Conservation (phyloP, 2,888 invertebrate species). For the Schizotus pectinicornis region DNA sequence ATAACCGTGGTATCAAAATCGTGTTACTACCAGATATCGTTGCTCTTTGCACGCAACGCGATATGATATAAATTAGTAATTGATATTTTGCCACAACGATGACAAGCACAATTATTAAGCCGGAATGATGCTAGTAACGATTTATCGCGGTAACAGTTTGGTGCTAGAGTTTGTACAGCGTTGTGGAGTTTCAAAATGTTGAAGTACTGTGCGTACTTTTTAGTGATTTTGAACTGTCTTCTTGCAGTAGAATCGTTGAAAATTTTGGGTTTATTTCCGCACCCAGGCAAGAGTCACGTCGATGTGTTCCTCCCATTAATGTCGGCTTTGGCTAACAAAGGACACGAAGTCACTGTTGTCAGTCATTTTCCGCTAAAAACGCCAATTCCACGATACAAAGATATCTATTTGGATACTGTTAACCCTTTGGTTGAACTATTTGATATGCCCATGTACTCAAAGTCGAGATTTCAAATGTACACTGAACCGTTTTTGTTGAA, state of each 20-base stretch:
- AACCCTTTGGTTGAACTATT: background rate
- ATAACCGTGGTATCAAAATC: too few relatives aligned
- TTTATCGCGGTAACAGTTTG: background rate
- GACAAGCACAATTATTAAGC: too few relatives aligned
- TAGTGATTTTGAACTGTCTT: conserved; percentile 45
- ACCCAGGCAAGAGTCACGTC: conserved; percentile 74
- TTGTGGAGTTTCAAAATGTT: too few relatives aligned
- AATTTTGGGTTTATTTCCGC: conserved; percentile 70
- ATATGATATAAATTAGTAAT: too few relatives aligned
- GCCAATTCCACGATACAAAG: conserved; percentile 62
- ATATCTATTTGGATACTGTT: conserved; percentile 45
- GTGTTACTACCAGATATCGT: too few relatives aligned
- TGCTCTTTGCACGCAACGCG: too few relatives aligned
- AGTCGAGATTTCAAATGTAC: background rate
- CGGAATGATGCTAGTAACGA: too few relatives aligned
- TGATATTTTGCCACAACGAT: too few relatives aligned
- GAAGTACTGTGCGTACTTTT: too few relatives aligned
- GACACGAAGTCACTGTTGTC: conserved; percentile 71
- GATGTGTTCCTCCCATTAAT: conserved; percentile 67
- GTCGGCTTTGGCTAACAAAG: conserved; percentile 64
- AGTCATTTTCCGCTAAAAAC: conserved; percentile 66
- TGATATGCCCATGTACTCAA: background rate
- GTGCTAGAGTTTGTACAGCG: too few relatives aligned
- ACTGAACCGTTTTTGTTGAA: too few relatives aligned
- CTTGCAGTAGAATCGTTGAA: conserved; percentile 51